Evolutionary conservation across 1,140 invertebrate species (phyloP).

Genomic region (Pseudomyrmex dendroicus): DNA sequence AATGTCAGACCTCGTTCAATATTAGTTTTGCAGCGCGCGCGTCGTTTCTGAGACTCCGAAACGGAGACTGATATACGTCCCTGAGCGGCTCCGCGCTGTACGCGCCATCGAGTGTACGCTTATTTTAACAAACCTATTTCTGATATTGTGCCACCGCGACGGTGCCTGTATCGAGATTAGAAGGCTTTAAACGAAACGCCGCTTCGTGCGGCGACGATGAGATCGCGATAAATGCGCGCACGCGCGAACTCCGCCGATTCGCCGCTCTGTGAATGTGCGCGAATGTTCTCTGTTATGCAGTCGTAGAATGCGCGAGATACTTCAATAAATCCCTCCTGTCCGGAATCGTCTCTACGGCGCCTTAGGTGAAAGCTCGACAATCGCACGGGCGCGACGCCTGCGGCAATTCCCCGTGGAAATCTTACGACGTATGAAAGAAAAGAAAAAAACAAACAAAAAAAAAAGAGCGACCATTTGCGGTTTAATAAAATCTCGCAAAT

Average conservation of each 20-base stretch:
- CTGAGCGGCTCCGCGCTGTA: conserved; percentile 67
- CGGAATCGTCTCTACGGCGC: conserved; percentile 39
- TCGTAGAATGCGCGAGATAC: conserved; percentile 22
- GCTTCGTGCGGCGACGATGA: conserved; percentile 4
- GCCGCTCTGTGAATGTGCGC: conserved; percentile 29
- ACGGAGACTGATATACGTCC: conserved; percentile 64
- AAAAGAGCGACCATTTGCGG: too few relatives aligned
- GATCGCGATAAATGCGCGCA: conserved; percentile 54
- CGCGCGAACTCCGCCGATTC: conserved; percentile 43
- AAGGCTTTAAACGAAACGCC: conserved; percentile 72
- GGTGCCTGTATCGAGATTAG: conserved; percentile 74
- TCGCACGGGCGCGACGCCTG: conserved; percentile 32
- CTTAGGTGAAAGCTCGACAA: conserved; percentile 68
- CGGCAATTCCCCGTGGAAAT: not conserved
- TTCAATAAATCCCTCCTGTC: conserved; percentile 57
- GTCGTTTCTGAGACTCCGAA: not conserved
- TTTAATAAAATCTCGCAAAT: too few relatives aligned
- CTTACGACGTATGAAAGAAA: too few relatives aligned
- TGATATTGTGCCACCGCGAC: conserved; percentile 75
- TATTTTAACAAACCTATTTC: conserved; percentile 80
- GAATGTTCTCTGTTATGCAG: conserved; percentile 1
- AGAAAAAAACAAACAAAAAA: too few relatives aligned
- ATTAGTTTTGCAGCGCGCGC: conserved; percentile 1
- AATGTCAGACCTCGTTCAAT: too few relatives aligned
- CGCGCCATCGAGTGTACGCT: conserved; percentile 75